These are phyloP conservation scores for Channa argus DNA, from an alignment of 2,113 vertebrate genomes.

Conservation along the genomic window DNA sequence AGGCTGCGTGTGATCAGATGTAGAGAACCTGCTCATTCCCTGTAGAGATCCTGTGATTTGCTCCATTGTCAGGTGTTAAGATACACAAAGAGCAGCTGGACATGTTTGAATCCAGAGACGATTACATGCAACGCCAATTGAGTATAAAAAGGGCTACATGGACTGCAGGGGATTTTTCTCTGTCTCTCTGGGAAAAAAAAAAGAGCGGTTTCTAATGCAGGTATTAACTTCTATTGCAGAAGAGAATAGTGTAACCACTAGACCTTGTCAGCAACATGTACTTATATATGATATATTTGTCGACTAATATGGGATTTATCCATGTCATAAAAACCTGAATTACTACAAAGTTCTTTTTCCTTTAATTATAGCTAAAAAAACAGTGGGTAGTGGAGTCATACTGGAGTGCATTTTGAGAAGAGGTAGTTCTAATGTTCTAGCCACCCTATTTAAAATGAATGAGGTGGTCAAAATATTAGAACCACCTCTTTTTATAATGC, in stretches of 20 bases:
- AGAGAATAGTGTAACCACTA: constrained; percentile 67
- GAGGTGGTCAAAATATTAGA: too few relatives aligned
- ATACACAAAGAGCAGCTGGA: constrained; percentile 82
- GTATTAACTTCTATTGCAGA: constrained; percentile 48
- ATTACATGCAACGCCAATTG: constrained; percentile 83
- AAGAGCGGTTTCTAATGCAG: constrained; percentile 42
- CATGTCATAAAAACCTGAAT: too few relatives aligned
- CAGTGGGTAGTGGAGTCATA: too few relatives aligned
- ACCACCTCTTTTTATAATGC: too few relatives aligned
- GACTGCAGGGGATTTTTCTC: constrained; percentile 68
- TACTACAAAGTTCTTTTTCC: too few relatives aligned
- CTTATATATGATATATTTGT: background rate
- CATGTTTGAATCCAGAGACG: constrained; percentile 77
- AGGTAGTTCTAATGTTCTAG: too few relatives aligned
- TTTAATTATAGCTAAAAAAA: too few relatives aligned
- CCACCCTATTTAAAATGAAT: too few relatives aligned
- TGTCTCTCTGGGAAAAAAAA: constrained; percentile 37
- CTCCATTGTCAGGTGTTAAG: constrained; percentile 69
- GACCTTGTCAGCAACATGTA: constrained; percentile 69
- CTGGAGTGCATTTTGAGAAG: too few relatives aligned
- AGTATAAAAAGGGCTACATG: constrained; percentile 73
- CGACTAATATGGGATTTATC: too few relatives aligned
- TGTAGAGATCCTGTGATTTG: constrained; percentile 75
- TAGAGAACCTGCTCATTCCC: constrained; percentile 64
- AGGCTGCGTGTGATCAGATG: constrained; percentile 65